Evolutionary conservation across 2,113 vertebrate genomes (phyloP).

Genomic region (Stomatorhinus ivindoensis): DNA sequence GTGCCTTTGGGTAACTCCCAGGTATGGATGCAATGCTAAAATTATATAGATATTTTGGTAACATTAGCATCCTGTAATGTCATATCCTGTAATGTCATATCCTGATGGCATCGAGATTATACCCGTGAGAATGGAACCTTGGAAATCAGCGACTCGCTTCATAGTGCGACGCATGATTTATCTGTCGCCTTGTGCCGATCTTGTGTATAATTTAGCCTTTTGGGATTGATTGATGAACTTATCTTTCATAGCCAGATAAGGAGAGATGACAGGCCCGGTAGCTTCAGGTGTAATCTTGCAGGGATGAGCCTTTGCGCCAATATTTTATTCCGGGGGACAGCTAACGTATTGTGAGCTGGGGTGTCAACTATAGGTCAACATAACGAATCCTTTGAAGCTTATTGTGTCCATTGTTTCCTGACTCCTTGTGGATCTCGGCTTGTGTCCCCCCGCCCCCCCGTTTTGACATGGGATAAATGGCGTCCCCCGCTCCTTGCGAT

Average conservation of each 20-base stretch:
- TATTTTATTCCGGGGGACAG: conserved; percentile 53
- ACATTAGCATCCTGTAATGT: not conserved
- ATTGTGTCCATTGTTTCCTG: not conserved
- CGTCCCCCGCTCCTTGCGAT: not conserved
- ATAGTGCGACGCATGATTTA: not conserved
- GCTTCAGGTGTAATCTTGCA: conserved; percentile 47
- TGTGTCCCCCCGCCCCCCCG: not conserved
- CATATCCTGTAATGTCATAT: not conserved
- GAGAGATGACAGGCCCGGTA: conserved; percentile 44
- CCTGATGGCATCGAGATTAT: not conserved
- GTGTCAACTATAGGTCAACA: conserved; percentile 24
- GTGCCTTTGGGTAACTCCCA: conserved; percentile 15
- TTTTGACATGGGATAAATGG: not conserved
- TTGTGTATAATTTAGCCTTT: conserved; percentile 25
- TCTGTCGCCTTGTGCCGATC: not conserved
- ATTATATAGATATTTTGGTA: not conserved
- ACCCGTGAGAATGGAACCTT: not conserved
- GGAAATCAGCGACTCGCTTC: not conserved
- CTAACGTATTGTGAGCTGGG: conserved; percentile 37
- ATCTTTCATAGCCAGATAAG: conserved; percentile 27
- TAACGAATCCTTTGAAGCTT: not conserved
- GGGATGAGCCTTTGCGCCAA: conserved; percentile 40
- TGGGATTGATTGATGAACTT: conserved; percentile 39
- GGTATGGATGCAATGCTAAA: not conserved
- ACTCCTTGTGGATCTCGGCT: not conserved